A percentile compares a stretch with the other conserved stretches of the same genome.
These are phyloP conservation scores for Sminthurinus signatus DNA, from an alignment of 1,140 invertebrate genomes.

Conservation along the genomic window DNA sequence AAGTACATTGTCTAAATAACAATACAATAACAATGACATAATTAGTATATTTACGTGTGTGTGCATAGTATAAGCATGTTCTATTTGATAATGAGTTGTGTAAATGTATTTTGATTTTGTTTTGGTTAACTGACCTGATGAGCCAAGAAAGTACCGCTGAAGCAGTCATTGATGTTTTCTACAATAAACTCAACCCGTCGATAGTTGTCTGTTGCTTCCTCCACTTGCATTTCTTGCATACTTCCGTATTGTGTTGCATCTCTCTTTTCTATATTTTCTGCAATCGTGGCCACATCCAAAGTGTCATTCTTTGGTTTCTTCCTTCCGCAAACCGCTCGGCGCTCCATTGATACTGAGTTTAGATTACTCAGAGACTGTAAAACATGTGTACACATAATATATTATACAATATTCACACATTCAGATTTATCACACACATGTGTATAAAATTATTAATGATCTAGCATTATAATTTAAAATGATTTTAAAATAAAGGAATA, in stretches of 20 bases:
- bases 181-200: constrained; percentile 38
- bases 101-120: too few relatives aligned
- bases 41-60: too few relatives aligned
- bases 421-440: too few relatives aligned
- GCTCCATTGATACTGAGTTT: constrained; percentile 38
- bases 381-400: too few relatives aligned
- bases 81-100: too few relatives aligned
- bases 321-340: constrained; percentile 37
- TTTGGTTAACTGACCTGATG: too few relatives aligned
- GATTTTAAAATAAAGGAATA: too few relatives aligned
- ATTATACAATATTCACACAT: too few relatives aligned
- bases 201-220: constrained; percentile 41
- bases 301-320: constrained; percentile 42
- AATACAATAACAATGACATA: too few relatives aligned
- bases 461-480: too few relatives aligned
- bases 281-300: constrained; percentile 40
- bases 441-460: too few relatives aligned
- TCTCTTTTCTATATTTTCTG: constrained; percentile 41
- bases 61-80: too few relatives aligned
- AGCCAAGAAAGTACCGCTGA: constrained; percentile 37
- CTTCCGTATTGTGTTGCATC: constrained; percentile 40
- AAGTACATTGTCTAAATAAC: constrained; percentile 41
- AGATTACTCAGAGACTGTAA: constrained; percentile 26
- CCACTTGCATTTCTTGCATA: constrained; percentile 41
- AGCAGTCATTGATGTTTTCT: constrained; percentile 40